Evolutionary conservation across 2,797 vertebrate species (phyloP).

Genomic region (Echiichthys vipera): DNA sequence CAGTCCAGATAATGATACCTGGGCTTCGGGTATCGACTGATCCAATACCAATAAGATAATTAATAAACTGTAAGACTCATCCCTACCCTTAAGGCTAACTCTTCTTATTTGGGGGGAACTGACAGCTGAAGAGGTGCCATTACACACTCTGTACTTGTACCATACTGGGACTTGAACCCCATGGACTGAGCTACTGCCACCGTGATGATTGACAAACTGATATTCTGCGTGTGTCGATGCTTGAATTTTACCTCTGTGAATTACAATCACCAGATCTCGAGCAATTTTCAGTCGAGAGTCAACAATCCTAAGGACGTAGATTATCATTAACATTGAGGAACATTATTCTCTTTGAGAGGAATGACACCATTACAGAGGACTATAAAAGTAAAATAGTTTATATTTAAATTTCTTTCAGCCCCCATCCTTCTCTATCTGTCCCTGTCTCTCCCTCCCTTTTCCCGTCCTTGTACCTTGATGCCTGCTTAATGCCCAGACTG

Average conservation of each 20-base stretch:
- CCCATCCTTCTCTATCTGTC: conserved; percentile 54
- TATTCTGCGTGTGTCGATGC: background rate
- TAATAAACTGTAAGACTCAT: no score
- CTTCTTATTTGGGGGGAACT: no score
- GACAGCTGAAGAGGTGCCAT: no score
- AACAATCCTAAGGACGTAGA: background rate
- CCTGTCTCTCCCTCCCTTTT: background rate
- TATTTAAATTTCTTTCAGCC: conserved; percentile 33
- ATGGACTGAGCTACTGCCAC: no score
- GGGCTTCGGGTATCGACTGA: no score
- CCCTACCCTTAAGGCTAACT: no score
- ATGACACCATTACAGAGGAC: conserved; percentile 7
- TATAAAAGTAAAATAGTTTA: conserved; percentile 22
- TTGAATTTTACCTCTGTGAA: background rate
- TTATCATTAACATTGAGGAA: conserved; percentile 1
- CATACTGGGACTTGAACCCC: no score
- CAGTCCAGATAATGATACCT: no score
- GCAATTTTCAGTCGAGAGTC: background rate
- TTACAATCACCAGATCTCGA: background rate
- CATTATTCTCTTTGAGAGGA: background rate
- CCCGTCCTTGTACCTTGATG: conserved; percentile 77
- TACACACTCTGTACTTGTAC: no score
- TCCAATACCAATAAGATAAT: no score
- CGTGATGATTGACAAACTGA: no score
- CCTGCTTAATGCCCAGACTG: conserved; percentile 91